phyloP scores from a whole-genome alignment of 2,888 invertebrate genomes.

The Drosophila paramelanica region DNA sequence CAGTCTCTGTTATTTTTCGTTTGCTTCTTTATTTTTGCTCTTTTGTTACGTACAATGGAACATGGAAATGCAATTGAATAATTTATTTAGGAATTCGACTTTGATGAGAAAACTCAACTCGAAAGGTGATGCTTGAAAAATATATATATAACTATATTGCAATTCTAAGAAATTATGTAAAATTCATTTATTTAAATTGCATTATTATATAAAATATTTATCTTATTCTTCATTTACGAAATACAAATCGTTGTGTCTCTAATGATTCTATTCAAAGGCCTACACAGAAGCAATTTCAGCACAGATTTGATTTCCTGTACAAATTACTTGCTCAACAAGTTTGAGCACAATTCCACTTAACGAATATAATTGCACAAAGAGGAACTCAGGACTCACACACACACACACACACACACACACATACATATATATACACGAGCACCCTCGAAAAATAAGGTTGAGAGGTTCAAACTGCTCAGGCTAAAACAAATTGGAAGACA shows the following conservation, averaged over 20 bases:
- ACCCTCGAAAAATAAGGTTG: slow-evolving; percentile 33
- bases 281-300: slow-evolving; percentile 19
- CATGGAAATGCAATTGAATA: slow-evolving; percentile 46
- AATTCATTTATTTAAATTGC: background rate
- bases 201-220: background rate
- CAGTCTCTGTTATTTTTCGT: slow-evolving; percentile 21
- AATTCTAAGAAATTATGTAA: background rate
- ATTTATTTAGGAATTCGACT: slow-evolving; percentile 24
- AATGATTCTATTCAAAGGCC: slow-evolving; percentile 47
- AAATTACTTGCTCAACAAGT: slow-evolving; percentile 51
- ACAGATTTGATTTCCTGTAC: slow-evolving; percentile 54
- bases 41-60: background rate
- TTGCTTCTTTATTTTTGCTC: background rate
- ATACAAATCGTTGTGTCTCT: slow-evolving; percentile 38
- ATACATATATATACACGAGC: background rate
- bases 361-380: slow-evolving; percentile 54
- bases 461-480: slow-evolving; percentile 26
- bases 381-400: slow-evolving; percentile 6
- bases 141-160: background rate
- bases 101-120: slow-evolving; percentile 4
- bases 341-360: slow-evolving; percentile 39
- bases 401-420: background rate
- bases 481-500: slow-evolving; percentile 61
- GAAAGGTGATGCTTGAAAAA: background rate
- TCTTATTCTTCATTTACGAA: slow-evolving; percentile 2